Evolutionary conservation across 30 jellyfish, hydroid and myxozoan species (phyloP).

Genomic region (Pseudorhiza aurosa): DNA sequence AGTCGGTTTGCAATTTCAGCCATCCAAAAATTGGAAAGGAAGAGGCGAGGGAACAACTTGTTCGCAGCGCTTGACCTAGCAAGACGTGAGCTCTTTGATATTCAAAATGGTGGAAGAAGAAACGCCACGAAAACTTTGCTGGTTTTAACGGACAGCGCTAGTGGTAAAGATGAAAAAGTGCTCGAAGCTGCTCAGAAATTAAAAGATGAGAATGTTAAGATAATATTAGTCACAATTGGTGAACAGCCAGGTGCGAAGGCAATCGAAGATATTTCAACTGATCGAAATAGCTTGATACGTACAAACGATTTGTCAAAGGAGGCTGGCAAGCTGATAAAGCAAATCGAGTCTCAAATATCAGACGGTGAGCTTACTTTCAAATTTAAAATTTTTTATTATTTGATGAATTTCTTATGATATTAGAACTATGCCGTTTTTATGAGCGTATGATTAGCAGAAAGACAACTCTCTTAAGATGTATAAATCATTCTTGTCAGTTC

Average conservation of each 20-base stretch:
- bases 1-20: background rate
- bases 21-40: constrained; percentile 10
- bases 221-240: constrained; percentile 53
- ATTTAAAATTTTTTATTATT: too few relatives aligned
- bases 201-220: constrained; percentile 39
- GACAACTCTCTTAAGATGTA: too few relatives aligned
- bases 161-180: background rate
- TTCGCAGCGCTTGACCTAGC: constrained; percentile 52
- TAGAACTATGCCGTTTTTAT: too few relatives aligned
- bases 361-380: background rate
- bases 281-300: background rate
- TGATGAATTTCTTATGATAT: too few relatives aligned
- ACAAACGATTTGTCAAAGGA: constrained; percentile 7
- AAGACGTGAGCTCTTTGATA: constrained; percentile 10
- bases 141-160: constrained; percentile 30
- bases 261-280: constrained; percentile 11
- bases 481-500: too few relatives aligned
- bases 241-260: constrained; percentile 23
- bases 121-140: constrained; percentile 52
- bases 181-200: constrained; percentile 17
- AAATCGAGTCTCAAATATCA: background rate
- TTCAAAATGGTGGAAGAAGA: constrained; percentile 60
- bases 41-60: constrained; percentile 32
- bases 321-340: background rate
- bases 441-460: too few relatives aligned